Percentiles rank a stretch among this genome's conserved stretches.
These are phyloP conservation scores for Athalia cordata DNA, from an alignment of 2,888 invertebrate species.

Conservation along the genomic window DNA sequence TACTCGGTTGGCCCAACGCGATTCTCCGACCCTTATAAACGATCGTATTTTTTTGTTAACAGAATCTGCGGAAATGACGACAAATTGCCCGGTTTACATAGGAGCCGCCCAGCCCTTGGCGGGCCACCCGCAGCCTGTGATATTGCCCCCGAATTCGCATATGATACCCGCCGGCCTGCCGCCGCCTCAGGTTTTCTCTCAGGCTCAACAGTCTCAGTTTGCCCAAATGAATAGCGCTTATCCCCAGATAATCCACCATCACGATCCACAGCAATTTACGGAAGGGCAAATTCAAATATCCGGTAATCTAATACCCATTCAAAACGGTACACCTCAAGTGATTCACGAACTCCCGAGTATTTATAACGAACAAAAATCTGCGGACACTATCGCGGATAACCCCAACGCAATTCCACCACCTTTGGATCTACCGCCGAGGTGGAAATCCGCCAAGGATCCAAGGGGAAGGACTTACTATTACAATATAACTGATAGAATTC, in stretches of 20 bases:
- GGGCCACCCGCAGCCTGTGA: constrained; percentile 44
- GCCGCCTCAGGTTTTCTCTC: constrained; percentile 57
- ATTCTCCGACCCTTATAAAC: neutral
- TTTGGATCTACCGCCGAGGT: constrained; percentile 86
- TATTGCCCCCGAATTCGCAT: constrained; percentile 54
- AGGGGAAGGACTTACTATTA: constrained; percentile 94
- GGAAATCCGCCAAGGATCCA: constrained; percentile 89
- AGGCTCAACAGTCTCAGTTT: neutral
- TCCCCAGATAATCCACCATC: constrained; percentile 53
- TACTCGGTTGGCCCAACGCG: no score
- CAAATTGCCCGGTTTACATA: constrained; percentile 64
- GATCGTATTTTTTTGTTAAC: neutral
- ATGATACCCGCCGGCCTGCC: constrained; percentile 45
- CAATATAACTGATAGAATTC: constrained; percentile 84
- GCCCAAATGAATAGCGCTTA: neutral
- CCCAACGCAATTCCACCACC: constrained; percentile 72
- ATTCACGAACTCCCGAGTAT: neutral
- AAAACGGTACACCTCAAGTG: constrained; percentile 56
- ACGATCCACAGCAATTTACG: constrained; percentile 54
- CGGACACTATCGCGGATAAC: constrained; percentile 47
- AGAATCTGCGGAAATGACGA: constrained; percentile 56
- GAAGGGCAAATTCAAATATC: constrained; percentile 56
- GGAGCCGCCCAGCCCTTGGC: constrained; percentile 51
- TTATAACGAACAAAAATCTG: neutral
- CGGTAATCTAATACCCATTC: constrained; percentile 59